Evolutionary conservation across 1,140 invertebrate genomes (phyloP).

Genomic region (Hyposmocoma kahamanoa): DNA sequence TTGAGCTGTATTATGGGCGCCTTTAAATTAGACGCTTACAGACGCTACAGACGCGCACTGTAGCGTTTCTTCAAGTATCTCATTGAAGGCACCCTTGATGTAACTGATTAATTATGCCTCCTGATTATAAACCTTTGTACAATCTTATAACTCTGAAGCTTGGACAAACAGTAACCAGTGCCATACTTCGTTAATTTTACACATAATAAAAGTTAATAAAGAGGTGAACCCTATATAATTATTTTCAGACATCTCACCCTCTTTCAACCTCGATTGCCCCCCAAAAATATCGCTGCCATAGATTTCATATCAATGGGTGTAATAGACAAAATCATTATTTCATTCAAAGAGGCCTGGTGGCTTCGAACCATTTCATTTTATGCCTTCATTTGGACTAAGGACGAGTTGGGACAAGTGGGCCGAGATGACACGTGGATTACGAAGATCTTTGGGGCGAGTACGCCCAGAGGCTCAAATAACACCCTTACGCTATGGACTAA

Average conservation of each 20-base stretch:
- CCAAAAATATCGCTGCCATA: constrained; percentile 17
- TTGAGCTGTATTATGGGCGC: no score
- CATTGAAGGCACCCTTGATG: no score
- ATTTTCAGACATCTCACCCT: constrained; percentile 35
- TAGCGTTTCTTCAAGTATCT: no score
- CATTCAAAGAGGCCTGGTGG: constrained; percentile 21
- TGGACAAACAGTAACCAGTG: no score
- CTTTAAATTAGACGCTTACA: no score
- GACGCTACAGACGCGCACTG: no score
- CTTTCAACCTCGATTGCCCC: constrained; percentile 15
- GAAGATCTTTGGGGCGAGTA: constrained; percentile 7
- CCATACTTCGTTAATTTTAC: no score
- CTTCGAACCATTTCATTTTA: constrained; percentile 1
- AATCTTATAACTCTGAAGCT: no score
- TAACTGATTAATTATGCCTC: no score
- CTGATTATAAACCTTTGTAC: no score
- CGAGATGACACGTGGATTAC: constrained; percentile 17
- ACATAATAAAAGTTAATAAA: no score
- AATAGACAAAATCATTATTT: constrained; percentile 22
- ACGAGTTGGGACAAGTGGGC: constrained; percentile 11
- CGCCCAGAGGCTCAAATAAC: constrained; percentile 18
- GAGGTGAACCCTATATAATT: no score
- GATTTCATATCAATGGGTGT: constrained; percentile 25
- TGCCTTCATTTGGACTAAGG: constrained; percentile 20
- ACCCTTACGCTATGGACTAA: constrained; percentile 21